Evolutionary conservation across 2,113 vertebrate species (phyloP), one percentile per base, ranked within the genome.

Genomic region (Amazona vittata): DNA sequence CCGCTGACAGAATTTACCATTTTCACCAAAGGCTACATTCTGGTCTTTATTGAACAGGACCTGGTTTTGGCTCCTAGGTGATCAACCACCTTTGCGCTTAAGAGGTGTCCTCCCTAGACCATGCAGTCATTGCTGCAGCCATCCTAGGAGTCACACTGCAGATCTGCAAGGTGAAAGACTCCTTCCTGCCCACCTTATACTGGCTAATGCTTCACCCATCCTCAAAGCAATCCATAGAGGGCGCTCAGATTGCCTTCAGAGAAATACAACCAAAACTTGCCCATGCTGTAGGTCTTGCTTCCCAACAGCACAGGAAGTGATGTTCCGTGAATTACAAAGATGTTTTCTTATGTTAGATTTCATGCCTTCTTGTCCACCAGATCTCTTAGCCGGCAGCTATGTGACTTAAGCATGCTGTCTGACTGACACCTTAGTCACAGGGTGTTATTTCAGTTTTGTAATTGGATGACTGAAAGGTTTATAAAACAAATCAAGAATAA

Each of bases 401-500:
- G 41, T 52, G 63, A 82, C 57, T 75, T 84, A 35, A 67, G 62
- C 18, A 10, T 35, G 21, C 29, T 84, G 33, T 47, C 83, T 92
- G 70, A 55, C 82, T 83, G 70, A 21, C 67, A 37, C 33, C 41
- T 84, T 63, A 85, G 65, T 75, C 74, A 87, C 18, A 26, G 44
- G n/a, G 9, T 43, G 77, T 90, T 77, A 33, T 95, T 89, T 63
- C 68, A 52, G n/a, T 71, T 94, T 84, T 52, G 52, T 85, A 39
- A 82, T 4, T 62, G 74, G 87, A 94, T 89, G 62, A 84, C 20
- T 57, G 43, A 86, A 78, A n/a, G 80, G 46, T 83, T 84, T 95
- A 55, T 79, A 55, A 89, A 89, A 87, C 64, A 1, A 89, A 85
- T 76, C 39, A 71, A 21, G 33, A 81, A 79, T 73, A 87, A 75